Evolutionary conservation across 2,113 vertebrate species (phyloP).

Genomic region (Lophotis ruficrista): DNA sequence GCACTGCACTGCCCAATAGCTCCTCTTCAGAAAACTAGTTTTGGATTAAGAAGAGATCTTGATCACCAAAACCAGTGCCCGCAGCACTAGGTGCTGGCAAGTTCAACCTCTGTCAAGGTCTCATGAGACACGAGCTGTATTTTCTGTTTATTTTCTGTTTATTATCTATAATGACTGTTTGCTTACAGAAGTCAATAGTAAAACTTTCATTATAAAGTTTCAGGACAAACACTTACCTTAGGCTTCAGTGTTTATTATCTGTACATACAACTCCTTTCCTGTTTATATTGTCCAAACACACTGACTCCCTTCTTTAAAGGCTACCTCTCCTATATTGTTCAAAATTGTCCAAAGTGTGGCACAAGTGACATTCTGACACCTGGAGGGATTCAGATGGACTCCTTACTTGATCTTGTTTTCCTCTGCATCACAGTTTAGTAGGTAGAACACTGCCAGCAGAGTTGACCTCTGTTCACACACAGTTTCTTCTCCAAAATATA

Average conservation of each 20-base stretch:
- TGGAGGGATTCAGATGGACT: not conserved
- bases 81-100: not conserved
- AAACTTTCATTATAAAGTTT: not conserved
- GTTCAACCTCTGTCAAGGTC: not conserved
- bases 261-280: not conserved
- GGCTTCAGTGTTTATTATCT: not conserved
- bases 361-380: not conserved
- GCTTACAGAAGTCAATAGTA: not conserved
- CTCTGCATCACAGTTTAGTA: not conserved
- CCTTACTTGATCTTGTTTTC: not conserved
- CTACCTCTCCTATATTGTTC: not conserved
- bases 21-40: not conserved
- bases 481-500: not conserved
- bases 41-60: not conserved
- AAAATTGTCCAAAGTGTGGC: not conserved
- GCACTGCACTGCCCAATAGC: not conserved
- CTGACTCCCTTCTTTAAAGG: not conserved
- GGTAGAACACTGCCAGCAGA: not conserved
- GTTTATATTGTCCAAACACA: not conserved
- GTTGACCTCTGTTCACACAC: not conserved
- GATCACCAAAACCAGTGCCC: not conserved
- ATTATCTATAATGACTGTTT: not conserved
- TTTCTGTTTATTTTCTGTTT: not conserved
- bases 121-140: not conserved
- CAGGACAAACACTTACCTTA: not conserved